Percentiles rank a stretch among this genome's conserved stretches.
phyloP scores from a whole-genome alignment of 2,888 invertebrate species.

The Limnephilus marmoratus region DNA sequence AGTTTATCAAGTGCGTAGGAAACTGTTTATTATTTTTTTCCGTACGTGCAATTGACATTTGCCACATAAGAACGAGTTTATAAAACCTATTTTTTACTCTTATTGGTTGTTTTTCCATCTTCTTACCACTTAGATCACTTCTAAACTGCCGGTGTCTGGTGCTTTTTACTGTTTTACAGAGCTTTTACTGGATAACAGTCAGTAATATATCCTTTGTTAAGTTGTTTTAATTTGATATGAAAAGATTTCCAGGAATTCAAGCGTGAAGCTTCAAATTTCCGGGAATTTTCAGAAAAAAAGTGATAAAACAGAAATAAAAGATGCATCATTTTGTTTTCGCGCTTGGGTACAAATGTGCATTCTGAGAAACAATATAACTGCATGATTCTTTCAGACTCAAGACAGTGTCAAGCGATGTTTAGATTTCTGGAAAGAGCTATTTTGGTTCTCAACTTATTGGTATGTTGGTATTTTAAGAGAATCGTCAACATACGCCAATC shows the following conservation, averaged over 20 bases:
- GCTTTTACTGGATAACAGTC: neutral
- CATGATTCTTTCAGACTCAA: neutral
- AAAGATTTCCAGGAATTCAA: neutral
- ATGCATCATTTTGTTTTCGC: neutral
- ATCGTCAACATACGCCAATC: neutral
- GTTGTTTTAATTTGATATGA: neutral
- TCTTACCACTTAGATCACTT: neutral
- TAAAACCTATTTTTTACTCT: no score
- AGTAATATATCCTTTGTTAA: neutral
- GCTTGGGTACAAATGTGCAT: neutral
- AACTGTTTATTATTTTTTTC: neutral
- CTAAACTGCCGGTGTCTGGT: neutral
- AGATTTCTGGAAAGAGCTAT: neutral
- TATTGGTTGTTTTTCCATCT: no score
- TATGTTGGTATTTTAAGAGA: neutral
- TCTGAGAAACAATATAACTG: neutral
- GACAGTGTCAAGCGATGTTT: neutral
- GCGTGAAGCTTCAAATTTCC: neutral
- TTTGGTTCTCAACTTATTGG: neutral
- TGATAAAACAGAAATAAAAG: neutral
- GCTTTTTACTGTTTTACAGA: neutral
- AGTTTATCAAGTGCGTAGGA: neutral
- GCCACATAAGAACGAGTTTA: neutral
- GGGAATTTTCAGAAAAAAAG: neutral
- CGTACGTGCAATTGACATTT: neutral